Percentiles rank a stretch among this genome's conserved stretches.
phyloP scores from a whole-genome alignment of 1,140 invertebrate species.

The Drosophila bifasciata region DNA sequence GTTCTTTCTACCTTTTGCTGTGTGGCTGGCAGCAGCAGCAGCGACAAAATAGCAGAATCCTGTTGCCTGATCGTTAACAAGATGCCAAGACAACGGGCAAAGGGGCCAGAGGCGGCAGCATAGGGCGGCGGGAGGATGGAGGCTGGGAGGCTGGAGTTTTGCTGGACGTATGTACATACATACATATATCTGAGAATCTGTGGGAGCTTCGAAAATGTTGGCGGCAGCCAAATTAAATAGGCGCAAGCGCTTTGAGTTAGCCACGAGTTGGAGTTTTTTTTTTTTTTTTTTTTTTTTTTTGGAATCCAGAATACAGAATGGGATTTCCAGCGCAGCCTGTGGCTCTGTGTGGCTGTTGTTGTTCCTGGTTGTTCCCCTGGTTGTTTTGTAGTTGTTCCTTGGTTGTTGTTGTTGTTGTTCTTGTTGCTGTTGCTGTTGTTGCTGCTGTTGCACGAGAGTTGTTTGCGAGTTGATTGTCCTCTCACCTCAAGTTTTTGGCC shows the following conservation, averaged over 20 bases:
- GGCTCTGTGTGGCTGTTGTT: constrained; percentile 19
- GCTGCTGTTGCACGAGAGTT: constrained; percentile 38
- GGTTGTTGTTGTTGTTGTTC: constrained; percentile 31
- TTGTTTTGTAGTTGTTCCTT: too few species aligned
- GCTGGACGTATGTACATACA: too few species aligned
- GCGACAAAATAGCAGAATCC: constrained; percentile 81
- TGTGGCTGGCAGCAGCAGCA: constrained; percentile 67
- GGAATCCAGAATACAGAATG: constrained; percentile 54
- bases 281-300: too few species aligned
- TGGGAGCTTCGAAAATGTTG: constrained; percentile 69
- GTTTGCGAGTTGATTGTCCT: constrained; percentile 75
- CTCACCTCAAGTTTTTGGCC: constrained; percentile 76
- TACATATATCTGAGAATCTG: constrained; percentile 75
- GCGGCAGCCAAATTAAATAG: constrained; percentile 79
- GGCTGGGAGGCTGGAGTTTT: constrained; percentile 5
- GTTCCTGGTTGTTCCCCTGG: constrained; percentile 18
- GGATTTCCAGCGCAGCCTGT: constrained; percentile 24
- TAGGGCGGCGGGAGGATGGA: background rate
- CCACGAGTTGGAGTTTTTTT: constrained; percentile 53
- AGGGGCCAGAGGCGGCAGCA: background rate
- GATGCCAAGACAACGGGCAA: constrained; percentile 71
- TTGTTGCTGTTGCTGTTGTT: constrained; percentile 27
- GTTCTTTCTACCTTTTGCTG: constrained; percentile 32
- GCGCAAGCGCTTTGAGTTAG: constrained; percentile 76
- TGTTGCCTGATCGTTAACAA: constrained; percentile 82